A percentile compares a stretch with the other conserved stretches of the same genome.
phyloP scores from a whole-genome alignment of 2,888 invertebrate genomes.

The Drosophila atripex region DNA sequence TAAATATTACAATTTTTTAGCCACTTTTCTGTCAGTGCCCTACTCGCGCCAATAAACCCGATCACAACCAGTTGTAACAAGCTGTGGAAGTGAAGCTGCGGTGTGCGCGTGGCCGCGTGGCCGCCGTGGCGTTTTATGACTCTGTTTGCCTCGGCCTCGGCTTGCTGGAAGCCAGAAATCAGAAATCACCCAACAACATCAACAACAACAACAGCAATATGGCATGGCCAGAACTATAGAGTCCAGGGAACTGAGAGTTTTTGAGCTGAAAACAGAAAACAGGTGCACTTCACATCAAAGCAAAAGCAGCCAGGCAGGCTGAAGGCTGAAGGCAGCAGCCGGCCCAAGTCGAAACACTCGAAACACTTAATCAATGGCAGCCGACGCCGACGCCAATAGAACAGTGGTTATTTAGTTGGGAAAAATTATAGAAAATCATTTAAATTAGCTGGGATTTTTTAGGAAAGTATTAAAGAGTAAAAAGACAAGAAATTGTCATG shows the following conservation, averaged over 20 bases:
- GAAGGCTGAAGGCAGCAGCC: slow-evolving; percentile 61
- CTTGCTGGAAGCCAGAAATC: slow-evolving; percentile 8
- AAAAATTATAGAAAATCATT: neutral
- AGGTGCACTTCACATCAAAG: slow-evolving; percentile 78
- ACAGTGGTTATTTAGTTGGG: slow-evolving; percentile 18
- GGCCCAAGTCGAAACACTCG: slow-evolving; percentile 42
- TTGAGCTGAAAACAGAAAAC: slow-evolving; percentile 48
- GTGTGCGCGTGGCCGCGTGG: slow-evolving; percentile 77
- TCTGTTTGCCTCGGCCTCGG: slow-evolving; percentile 63
- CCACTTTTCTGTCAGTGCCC: slow-evolving; percentile 1
- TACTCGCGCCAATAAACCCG: slow-evolving; percentile 9
- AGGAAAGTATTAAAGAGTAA: neutral
- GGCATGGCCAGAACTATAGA: neutral
- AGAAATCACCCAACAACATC: slow-evolving; percentile 45
- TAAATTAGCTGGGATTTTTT: neutral
- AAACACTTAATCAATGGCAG: slow-evolving; percentile 54
- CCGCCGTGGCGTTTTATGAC: slow-evolving; percentile 74
- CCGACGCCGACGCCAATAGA: slow-evolving; percentile 38
- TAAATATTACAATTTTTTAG: neutral
- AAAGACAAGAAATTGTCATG: too few species aligned
- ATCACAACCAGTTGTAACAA: slow-evolving; percentile 73
- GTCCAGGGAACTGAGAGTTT: neutral
- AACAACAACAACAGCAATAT: slow-evolving; percentile 56
- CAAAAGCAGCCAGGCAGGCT: slow-evolving; percentile 29
- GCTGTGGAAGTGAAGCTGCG: slow-evolving; percentile 42